Conservation (phyloP, 2,797 vertebrate genomes). For the Schizopygopsis malacanthus region DNA sequence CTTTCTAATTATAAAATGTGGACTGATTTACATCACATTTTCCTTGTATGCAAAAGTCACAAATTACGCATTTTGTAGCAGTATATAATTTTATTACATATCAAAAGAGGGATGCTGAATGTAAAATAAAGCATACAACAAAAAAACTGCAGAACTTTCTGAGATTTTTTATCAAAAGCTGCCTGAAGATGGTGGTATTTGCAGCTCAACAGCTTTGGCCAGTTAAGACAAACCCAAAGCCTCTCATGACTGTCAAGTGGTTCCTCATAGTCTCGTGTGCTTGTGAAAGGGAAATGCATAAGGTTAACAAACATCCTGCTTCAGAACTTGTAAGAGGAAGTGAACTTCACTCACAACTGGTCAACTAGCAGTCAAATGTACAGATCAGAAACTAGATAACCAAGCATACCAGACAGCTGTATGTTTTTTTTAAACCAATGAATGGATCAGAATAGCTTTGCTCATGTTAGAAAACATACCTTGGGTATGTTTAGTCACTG, state of each 20-base stretch:
- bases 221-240: not conserved
- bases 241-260: not conserved
- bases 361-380: conserved; percentile 13
- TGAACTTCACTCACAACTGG: not conserved
- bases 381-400: conserved; percentile 5
- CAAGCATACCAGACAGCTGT: not conserved
- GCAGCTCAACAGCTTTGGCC: not conserved
- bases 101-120: not conserved
- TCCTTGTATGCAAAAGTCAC: not conserved
- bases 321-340: conserved; percentile 40
- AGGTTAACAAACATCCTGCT: conserved; percentile 25
- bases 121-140: not conserved
- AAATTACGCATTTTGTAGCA: too few species aligned
- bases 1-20: not conserved
- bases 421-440: not conserved
- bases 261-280: conserved; percentile 7
- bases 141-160: not conserved
- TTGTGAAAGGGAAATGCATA: conserved; percentile 43
- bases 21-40: not conserved
- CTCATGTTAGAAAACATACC: not conserved
- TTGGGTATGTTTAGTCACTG: not conserved
- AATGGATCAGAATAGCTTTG: not conserved
- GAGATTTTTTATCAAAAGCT: not conserved
- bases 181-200: not conserved
- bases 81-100: not conserved